Base-by-base conservation (phyloP, 2,113 vertebrate species). In the Cygnus atratus region DNA sequence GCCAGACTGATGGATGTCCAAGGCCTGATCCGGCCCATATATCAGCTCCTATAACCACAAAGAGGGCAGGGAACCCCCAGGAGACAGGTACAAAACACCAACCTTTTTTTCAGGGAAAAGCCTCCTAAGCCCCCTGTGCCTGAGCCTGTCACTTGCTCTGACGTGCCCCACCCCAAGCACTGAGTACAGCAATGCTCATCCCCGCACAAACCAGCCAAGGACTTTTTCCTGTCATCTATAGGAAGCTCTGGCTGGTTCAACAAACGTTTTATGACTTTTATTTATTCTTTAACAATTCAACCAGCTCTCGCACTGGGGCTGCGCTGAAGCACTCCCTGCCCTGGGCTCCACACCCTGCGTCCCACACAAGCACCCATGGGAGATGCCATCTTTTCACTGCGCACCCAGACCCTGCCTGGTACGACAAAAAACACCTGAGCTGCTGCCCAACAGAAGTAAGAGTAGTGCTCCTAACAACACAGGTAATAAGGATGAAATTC, bases 171-270 rank as follows among this genome's bases (percentile, higher is more conserved):
- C 15, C 20, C 20, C 2, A 21, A 74, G 52, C 58, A 44, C 41
- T 5, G 3, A 67, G 28, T 6, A n/a, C 58, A 28, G 31, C 0
- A 9, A 35, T 50, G 43, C 14, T 80, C 19, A 0, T 19, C 11
- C n/a, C 21, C 16, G n/a, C 39, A 9, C 29, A 33, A 31, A 8
- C 73, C 14, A 44, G 3, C 2, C 8, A 44, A 44, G n/a, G 20
- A 54, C 9, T 24, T 37, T 5, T 29, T 2, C 20, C 3, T 31
- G 31, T 87, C 59, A 74, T 35, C 39, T 33, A 15, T 3, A 10
- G 31, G 21, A 81, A 66, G 20, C n/a, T 70, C 57, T 31, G 55
- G 7, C 11, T 43, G 13, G 35, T 46, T 52, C 41, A 31, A n/a
- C 41, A 68, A 63, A 29, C 3, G 3, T 29, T 55, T 55, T 10